Evolutionary conservation across 1,140 invertebrate genomes (phyloP), one percentile per base, ranked within the genome.

Genomic region (Nilaparvata lugens): DNA sequence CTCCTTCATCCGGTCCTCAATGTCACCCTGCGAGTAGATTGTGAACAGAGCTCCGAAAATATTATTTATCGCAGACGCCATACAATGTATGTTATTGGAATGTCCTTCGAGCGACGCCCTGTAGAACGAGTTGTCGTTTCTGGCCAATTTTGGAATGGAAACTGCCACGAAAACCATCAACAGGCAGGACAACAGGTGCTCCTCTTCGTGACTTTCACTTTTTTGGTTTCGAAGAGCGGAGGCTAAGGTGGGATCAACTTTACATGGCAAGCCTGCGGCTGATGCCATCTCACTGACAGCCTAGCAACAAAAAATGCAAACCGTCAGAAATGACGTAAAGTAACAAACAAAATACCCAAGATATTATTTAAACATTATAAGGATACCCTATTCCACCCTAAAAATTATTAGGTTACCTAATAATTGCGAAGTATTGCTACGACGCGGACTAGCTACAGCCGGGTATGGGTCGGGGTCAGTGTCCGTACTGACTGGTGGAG

Each of bases 161-260:
- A 99, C 95, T 0, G 97, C 97, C 1, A 99, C 90, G 76, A 98
- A 99, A 4, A 99, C 97, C 93, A 99, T 97, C 19, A 99, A 74
- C 5, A 99, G 76, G 75, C 96, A 99, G 1, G 96, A 90, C 23
- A 95, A 78, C 14, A 93, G 78, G 78, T 99, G 97, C 68, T 99
- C 95, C 68, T 93, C 89, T 64, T 97, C 94, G 61, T 92, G 89
- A 13, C 56, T 60, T 51, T 68, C 93, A 59, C 82, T 83, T 72
- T 96, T 97, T 66, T 97, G 92, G 58, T 82, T 83, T 65, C 89
- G 82, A 1, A 98, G 75, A 5, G 94, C 91, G 52, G 86, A 83
- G 1, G 95, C 92, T 18, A 99, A 76, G 0, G 92, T 93, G 0
- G 96, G 94, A 76, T 99, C 97, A 1, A 99, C 91, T 74, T 93